Conservation (phyloP, 2,888 invertebrate species). For the Augochlorella aurata region DNA sequence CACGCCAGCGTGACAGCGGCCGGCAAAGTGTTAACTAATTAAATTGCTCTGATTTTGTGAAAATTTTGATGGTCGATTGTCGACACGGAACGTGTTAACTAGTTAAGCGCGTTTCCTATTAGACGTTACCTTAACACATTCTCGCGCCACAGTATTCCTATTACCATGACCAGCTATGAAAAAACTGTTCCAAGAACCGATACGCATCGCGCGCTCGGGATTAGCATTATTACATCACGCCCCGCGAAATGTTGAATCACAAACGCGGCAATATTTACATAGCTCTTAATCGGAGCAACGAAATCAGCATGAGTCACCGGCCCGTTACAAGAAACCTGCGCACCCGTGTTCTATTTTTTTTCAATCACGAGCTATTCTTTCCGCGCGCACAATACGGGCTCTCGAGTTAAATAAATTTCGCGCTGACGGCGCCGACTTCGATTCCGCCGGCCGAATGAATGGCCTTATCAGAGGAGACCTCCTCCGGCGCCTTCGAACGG, state of each 20-base stretch:
- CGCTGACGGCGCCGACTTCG: conserved; percentile 32
- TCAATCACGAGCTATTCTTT: conserved; percentile 23
- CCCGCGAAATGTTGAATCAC: conserved; percentile 8
- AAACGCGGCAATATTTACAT: not conserved
- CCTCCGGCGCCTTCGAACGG: not conserved
- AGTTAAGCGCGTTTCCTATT: too few relatives aligned
- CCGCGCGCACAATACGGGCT: not conserved
- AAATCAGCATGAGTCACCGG: conserved; percentile 9
- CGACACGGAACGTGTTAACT: too few relatives aligned
- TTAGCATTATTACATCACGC: not conserved
- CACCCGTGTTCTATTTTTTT: not conserved
- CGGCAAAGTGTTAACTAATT: too few relatives aligned
- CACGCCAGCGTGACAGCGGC: too few relatives aligned
- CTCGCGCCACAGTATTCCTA: not conserved
- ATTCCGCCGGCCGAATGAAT: conserved; percentile 40
- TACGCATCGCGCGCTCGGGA: not conserved
- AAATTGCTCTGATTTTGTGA: too few relatives aligned
- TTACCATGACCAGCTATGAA: not conserved
- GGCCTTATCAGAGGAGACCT: not conserved
- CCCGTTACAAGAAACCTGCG: not conserved
- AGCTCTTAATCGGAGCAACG: not conserved
- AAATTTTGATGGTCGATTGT: too few relatives aligned
- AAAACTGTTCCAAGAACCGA: not conserved
- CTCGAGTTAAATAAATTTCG: conserved; percentile 23
- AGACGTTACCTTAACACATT: not conserved